Base-by-base conservation (phyloP, 1,140 invertebrate genomes). In the Proales similis region DNA sequence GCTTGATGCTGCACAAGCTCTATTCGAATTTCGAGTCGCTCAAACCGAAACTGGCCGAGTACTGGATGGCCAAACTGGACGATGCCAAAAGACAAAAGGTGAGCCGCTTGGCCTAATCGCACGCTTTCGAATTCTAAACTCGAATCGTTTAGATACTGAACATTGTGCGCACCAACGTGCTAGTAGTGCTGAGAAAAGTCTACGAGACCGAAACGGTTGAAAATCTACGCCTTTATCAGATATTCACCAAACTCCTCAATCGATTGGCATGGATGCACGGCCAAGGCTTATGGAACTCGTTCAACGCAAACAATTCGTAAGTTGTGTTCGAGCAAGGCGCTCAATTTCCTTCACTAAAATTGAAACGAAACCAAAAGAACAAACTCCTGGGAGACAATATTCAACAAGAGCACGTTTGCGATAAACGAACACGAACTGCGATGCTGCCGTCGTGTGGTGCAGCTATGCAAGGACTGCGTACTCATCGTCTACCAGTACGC, bases 401-500 rank as follows among this genome's bases (percentile, higher is more conserved):
- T 76, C 57, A 71, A 66, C 48, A 74, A 74, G 53, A 74, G 72
- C 48, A 66, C 68, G 5, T 73, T 75, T 27, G 63, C 61, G 19
- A 69, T 75, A 14, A 66, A 63, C 53, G 69, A 70, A 27, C 53
- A 26, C 4, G 74, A 76, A 48, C 63, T 76, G 57, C 68, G 72
- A 51, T 73, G 72, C 61, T 76, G 73, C 61, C 67, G 72, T 11
- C 64, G 74, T 22, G 71, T 76, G 43, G 72, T 74, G 12, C 70
- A 75, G 61, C 67, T 76, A 22, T 76, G 74, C 64, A 67, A 68
- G 32, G 74, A 76, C 66, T 75, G 74, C 65, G 65, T 76, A 3
- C 66, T 76, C 12, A 76, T 75, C 62, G 74, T 76, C 0, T 75
- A 74, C 64, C 73, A 74, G 69, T 76, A 75, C 70, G 73, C 73